phyloP scores from a whole-genome alignment of 2,113 vertebrate species.

The Pardalotus punctatus region DNA sequence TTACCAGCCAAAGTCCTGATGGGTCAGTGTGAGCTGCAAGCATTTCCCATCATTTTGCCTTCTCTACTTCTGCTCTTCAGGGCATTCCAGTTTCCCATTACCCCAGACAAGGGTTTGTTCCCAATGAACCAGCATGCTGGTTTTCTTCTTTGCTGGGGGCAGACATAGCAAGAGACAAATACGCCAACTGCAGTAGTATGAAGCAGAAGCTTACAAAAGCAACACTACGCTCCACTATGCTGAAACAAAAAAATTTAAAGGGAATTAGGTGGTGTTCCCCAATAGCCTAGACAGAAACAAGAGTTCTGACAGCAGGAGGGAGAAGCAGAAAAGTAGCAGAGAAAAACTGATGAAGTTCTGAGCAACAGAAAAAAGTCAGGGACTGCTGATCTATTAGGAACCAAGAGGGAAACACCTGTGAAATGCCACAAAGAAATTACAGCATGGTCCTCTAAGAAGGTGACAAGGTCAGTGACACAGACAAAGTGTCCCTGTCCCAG shows the following conservation, averaged over 20 bases:
- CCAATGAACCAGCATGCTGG: background rate
- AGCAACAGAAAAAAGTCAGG: background rate
- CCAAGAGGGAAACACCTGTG: background rate
- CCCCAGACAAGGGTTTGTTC: background rate
- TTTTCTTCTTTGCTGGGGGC: conserved; percentile 1
- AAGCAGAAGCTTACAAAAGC: conserved; percentile 5
- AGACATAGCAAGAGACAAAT: background rate
- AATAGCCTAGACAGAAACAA: background rate
- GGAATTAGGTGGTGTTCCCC: background rate
- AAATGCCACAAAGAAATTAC: background rate
- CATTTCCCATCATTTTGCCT: background rate
- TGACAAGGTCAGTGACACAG: background rate
- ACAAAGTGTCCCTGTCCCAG: background rate
- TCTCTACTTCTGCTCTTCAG: background rate
- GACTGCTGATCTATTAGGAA: background rate
- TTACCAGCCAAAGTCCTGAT: background rate
- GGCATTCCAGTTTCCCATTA: background rate
- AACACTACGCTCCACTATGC: background rate
- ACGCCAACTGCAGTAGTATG: fast-evolving
- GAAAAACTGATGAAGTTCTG: background rate
- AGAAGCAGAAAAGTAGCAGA: background rate
- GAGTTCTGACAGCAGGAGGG: background rate
- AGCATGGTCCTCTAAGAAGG: background rate
- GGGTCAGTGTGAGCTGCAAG: background rate
- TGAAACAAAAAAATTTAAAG: background rate